phyloP scores from a whole-genome alignment of 64 coral and sea anemone genomes.

The Pachyseris speciosa region DNA sequence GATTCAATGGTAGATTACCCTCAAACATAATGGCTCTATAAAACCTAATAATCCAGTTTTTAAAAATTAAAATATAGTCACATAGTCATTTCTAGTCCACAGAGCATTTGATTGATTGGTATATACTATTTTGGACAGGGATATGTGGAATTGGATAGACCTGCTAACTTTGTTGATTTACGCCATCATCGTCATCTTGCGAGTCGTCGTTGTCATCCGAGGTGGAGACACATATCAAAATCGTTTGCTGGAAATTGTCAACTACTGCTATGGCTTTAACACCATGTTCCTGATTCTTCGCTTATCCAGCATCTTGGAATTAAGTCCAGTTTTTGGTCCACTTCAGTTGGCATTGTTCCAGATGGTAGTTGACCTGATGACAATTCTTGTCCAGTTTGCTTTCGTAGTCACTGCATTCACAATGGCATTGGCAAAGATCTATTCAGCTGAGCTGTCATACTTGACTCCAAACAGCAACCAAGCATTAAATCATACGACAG shows the following conservation, averaged over 20 bases:
- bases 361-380: slow-evolving; percentile 25
- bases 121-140: not conserved
- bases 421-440: slow-evolving; percentile 21
- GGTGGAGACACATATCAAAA: not conserved
- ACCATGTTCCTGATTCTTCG: slow-evolving; percentile 29
- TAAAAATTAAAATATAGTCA: no score
- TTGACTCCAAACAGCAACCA: not conserved
- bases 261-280: slow-evolving; percentile 11
- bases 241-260: not conserved
- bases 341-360: slow-evolving; percentile 48
- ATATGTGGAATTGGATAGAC: slow-evolving; percentile 57
- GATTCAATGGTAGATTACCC: no score
- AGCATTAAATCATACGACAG: no score
- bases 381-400: slow-evolving; percentile 34
- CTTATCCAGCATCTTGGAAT: slow-evolving; percentile 14
- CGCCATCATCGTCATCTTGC: not conserved
- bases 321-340: slow-evolving; percentile 3
- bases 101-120: no score
- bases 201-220: not conserved
- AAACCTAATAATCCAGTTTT: no score
- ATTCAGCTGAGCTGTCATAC: not conserved
- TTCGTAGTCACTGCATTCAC: slow-evolving; percentile 38
- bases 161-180: not conserved
- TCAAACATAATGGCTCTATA: no score
- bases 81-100: no score